Conservation (phyloP, 2,888 invertebrate genomes). For the Heteromyza rotundicornis region DNA sequence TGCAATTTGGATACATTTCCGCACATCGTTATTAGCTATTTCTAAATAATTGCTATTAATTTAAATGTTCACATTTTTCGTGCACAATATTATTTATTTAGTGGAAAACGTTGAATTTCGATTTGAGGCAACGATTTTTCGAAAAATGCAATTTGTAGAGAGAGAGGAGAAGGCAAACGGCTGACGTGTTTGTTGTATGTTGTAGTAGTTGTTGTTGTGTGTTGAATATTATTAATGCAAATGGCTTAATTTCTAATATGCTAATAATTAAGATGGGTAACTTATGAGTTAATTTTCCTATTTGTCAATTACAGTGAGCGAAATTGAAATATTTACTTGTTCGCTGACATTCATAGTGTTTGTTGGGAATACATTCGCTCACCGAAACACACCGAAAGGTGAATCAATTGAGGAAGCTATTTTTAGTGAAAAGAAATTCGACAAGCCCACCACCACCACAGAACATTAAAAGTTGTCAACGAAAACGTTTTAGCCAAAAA, state of each 20-base stretch:
- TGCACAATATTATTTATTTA: neutral
- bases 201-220: neutral
- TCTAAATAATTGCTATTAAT: neutral
- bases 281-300: no score
- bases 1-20: neutral
- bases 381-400: no score
- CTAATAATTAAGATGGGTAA: neutral
- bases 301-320: no score
- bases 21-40: neutral
- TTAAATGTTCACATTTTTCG: neutral
- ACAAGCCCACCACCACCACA: no score
- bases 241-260: slow-evolving; percentile 1
- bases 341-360: no score
- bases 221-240: neutral
- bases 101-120: neutral
- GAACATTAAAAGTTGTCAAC: no score
- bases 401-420: no score
- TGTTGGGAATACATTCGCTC: no score
- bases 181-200: neutral
- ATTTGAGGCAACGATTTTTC: neutral
- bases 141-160: neutral
- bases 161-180: no score
- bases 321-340: no score
- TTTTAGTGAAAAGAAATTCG: no score
- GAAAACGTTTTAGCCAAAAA: no score